Base-by-base conservation (phyloP, 2,888 invertebrate genomes). In the Leucophora obtusa region DNA sequence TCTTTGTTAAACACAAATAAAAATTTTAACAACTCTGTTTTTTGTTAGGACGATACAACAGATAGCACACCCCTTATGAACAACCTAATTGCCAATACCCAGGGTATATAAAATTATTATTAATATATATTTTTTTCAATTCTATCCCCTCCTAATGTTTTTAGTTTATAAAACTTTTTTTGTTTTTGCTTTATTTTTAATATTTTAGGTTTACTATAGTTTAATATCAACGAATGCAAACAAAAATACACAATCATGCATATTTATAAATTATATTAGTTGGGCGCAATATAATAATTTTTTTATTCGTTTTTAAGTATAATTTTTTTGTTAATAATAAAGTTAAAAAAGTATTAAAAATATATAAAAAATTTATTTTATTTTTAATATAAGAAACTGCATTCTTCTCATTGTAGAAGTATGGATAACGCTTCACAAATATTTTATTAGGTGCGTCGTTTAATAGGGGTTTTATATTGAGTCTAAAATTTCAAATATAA, bases 291-390 rank as follows among this genome's bases (percentile, higher is more conserved):
- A n/a, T 73, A 59, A 63, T 6, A 17, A 68, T 56, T 50, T 28
- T 59, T 69, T 17, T 71, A 38, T 65, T 65, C 59, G 53, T 60
- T 73, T 73, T 73, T 33, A 38, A 28, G 28, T 18, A 21, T 18
- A 33, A 65, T 65, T 53, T 21, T 53, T 56, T 73, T 73, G 65
- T 73, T 71, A 77, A 77, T 71, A 77, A 77, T 77, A 77, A 77
- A 77, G 59, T 63, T 70, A 2, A 33, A 65, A 21, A 71, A 66
- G 53, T 65, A 71, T 66, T 65, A 70, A 65, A 54, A 60, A 43
- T 8, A 73, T 14, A 50, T 15, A 21, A 15, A 60, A 21, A 38
- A 38, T 18, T 18, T 38, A 14, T 43, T 43, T 60, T 21, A 43
- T 43, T 43, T 15, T 15, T 33, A 28, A 28, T 6, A 28, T 28